These are phyloP conservation scores for Leptodactylus fuscus DNA, from an alignment of 2,113 vertebrate genomes.

Conservation along the genomic window DNA sequence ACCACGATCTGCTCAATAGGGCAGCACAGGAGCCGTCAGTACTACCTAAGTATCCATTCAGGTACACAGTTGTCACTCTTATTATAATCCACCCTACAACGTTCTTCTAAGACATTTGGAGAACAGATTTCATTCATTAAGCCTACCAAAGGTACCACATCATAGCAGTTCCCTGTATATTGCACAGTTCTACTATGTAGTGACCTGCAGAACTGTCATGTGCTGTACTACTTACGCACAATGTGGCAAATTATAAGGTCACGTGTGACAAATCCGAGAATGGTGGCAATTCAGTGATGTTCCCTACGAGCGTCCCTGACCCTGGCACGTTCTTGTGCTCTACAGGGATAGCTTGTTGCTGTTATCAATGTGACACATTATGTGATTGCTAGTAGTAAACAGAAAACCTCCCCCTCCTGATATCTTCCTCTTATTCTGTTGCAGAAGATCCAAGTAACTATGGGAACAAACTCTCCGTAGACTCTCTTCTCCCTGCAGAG, in stretches of 20 bases:
- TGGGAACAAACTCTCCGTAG: conserved; percentile 75
- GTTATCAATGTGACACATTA: conserved; percentile 46
- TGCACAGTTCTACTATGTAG: not conserved
- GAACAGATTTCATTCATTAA: not conserved
- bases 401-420: conserved; percentile 69
- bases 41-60: no score
- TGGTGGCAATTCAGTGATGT: not conserved
- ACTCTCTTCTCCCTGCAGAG: conserved; percentile 73
- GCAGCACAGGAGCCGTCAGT: no score
- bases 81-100: no score
- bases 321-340: not conserved
- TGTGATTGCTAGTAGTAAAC: conserved; percentile 53
- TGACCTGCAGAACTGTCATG: not conserved
- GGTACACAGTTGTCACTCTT: no score
- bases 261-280: not conserved
- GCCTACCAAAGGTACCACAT: not conserved
- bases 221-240: not conserved
- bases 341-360: conserved; percentile 19
- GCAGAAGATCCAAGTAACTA: conserved; percentile 78
- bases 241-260: not conserved
- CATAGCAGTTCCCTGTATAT: not conserved
- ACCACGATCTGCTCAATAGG: no score
- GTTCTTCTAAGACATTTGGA: no score
- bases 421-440: conserved; percentile 68
- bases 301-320: not conserved